Percentiles rank a stretch among this genome's conserved stretches.
phyloP scores from a whole-genome alignment of 2,797 vertebrate species.

The Poeciliopsis paucimaculata region DNA sequence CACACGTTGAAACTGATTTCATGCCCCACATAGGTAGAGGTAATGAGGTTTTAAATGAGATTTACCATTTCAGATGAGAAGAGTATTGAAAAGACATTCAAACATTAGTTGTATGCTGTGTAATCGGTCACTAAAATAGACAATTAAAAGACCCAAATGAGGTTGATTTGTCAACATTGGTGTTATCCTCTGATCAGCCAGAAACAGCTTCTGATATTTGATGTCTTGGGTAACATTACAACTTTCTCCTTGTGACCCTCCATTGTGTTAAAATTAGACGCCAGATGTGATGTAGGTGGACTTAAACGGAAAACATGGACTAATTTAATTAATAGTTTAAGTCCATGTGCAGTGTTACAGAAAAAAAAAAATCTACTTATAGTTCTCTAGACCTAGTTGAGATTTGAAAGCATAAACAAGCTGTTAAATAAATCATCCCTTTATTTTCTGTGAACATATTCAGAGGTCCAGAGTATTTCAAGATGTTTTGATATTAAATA shows the following conservation, averaged over 20 bases:
- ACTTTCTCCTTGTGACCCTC: neutral
- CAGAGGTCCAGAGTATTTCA: neutral
- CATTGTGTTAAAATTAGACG: too few relatives aligned
- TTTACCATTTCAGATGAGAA: neutral
- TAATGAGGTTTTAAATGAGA: neutral
- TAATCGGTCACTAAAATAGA: neutral
- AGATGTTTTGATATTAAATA: neutral
- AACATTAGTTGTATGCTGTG: neutral
- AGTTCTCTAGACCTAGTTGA: neutral
- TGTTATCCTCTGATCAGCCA: too few relatives aligned
- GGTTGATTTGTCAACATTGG: neutral
- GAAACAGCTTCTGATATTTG: neutral
- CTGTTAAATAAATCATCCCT: neutral
- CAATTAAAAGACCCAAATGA: neutral
- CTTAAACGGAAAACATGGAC: neutral
- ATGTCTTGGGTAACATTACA: neutral
- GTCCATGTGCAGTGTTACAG: neutral
- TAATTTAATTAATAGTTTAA: neutral
- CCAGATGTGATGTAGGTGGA: neutral
- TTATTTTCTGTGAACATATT: neutral
- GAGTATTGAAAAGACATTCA: neutral
- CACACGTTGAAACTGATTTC: neutral
- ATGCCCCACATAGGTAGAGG: neutral
- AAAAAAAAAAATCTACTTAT: neutral
- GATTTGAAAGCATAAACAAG: neutral